Evolutionary conservation across 2,113 vertebrate species (phyloP).

Genomic region (Nipponia nippon): DNA sequence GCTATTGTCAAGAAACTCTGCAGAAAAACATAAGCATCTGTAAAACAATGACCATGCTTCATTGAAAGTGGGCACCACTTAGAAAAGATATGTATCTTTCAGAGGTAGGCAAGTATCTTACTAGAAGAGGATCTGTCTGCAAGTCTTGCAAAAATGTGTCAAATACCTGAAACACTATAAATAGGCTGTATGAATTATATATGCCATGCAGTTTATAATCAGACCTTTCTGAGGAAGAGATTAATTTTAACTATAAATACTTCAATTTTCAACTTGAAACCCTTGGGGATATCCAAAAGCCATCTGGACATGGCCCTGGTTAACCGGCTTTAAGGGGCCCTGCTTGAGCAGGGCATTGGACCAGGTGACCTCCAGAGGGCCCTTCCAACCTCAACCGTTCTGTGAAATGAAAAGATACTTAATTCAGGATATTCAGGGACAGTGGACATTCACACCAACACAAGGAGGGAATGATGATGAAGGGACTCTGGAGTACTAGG

Average conservation of each 20-base stretch:
- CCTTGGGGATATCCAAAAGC: not conserved
- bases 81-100: not conserved
- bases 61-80: not conserved
- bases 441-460: not conserved
- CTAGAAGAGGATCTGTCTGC: not conserved
- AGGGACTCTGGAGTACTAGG: not conserved
- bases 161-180: not conserved
- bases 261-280: not conserved
- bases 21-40: not conserved
- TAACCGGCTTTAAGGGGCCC: not conserved
- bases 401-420: not conserved
- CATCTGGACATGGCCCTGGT: not conserved
- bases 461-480: not conserved
- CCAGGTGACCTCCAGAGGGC: not conserved
- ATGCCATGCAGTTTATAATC: not conserved
- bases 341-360: not conserved
- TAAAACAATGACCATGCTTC: not conserved
- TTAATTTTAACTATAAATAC: not conserved
- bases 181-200: not conserved
- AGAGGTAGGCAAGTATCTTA: not conserved
- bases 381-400: not conserved
- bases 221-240: not conserved
- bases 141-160: not conserved
- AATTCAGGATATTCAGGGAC: not conserved
- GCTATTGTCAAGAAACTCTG: not conserved